Evolutionary conservation across 1,140 invertebrate genomes (phyloP), one percentile per base, ranked within the genome.

Genomic region (Hermetia illucens): DNA sequence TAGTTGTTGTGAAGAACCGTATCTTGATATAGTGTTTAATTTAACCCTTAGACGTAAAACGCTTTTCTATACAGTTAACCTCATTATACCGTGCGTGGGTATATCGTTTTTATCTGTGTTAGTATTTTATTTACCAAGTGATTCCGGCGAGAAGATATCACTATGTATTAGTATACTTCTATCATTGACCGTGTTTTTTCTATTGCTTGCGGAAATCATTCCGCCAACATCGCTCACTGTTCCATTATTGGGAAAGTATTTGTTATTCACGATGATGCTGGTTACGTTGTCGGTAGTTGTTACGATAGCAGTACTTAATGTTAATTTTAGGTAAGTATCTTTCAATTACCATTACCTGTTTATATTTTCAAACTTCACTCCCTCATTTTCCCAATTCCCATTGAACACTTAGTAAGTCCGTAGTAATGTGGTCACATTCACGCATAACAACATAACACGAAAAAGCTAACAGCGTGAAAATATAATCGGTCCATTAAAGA

Each of bases 221-320:
- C 96, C 96, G 39, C 93, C 96, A n/a, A 99, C 95, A 36, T 98
- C 92, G 36, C 68, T 98, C 32, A 94, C 94, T 31, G 91, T 99
- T 39, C 94, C 95, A 25, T 70, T 99, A 34, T 73, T 99, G 44
- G 94, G 94, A 45, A 96, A 96, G 71, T 99, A 98, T 70, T 74
- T 99, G 24, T 74, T 98, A 17, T 99, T 99, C 66, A 99, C 95
- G 29, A 97, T 99, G 92, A 90, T 97, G 55, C 74, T 99, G 50
- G 94, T 98, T 45, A 98, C 94, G 22, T 70, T 96, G 33, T 98
- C 93, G 34, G 94, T 98, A 50, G 82, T 98, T 41, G 87, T 96
- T 41, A 98, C 95, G 47, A 97, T 98, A 52, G 86, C 89, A 44
- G 92, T 98, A 49, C 73, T 98, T 44, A 98, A 98, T 66, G 85